Evolutionary conservation across 1,140 invertebrate genomes (phyloP), one percentile per base, ranked within the genome.

Genomic region (Drosophila paulistorum): DNA sequence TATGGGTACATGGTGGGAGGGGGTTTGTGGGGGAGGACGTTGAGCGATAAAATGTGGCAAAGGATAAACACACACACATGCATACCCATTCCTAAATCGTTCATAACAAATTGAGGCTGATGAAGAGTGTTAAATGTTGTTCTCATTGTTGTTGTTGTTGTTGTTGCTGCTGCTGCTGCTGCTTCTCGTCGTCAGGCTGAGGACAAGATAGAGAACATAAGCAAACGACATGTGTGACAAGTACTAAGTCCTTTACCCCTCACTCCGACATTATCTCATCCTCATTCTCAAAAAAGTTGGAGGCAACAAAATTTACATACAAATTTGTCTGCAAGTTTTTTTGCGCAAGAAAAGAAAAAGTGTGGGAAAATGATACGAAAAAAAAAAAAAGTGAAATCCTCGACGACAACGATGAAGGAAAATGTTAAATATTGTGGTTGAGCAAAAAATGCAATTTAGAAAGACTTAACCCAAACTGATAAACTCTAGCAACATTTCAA

Each of bases 81-180:
- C 45, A 51, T 9, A 51, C 45, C 20, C 45, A 33, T 59, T 35
- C 42, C 55, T 20, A 72, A 59, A 78, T 45, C 82, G 75, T 78
- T 85, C 74, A 79, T 74, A 79, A 86, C 83, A 87, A 87, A 87
- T 87, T 87, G 83, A 87, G 83, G 76, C 79, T 83, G 83, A 87
- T 75, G 83, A 39, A 39, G 37, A 86, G 83, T 87, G 83, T 71
- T 86, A 87, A 86, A 76, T 83, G 83, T 51, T 51, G 17, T 51
- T 51, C 9, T 20, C 20, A 10, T 51, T 23, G 45, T 51, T 51
- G 68, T 79, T 75, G 63, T 77, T 71, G 74, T 30, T 30, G 30
- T 30, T 30, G n/a, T n/a, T n/a, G 26, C 5, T 20, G 57, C n/a
- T 5, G 30, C 5, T 30, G 30, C 5, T 20, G 57, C n/a, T 5